phyloP scores from a whole-genome alignment of 2,113 vertebrate species.

The Triplophysa siluroides region DNA sequence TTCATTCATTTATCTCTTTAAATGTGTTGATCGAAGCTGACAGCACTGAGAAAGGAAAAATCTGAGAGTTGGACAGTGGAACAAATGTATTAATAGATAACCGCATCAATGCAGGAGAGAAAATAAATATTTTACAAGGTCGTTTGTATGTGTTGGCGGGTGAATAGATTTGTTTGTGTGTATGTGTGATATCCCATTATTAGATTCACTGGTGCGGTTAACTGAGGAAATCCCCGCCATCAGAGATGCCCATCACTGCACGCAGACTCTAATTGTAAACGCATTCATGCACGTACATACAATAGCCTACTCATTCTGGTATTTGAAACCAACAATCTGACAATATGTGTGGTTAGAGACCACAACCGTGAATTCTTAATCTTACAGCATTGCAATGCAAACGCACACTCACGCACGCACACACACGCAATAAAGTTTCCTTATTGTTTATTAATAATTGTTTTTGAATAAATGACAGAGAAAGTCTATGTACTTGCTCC shows the following conservation, averaged over 20 bases:
- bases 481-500: no score
- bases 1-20: conserved; percentile 5
- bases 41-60: neutral
- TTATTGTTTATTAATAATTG: no score
- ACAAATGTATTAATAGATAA: conserved; percentile 1
- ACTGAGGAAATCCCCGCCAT: conserved; percentile 41
- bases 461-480: no score
- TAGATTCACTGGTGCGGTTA: conserved; percentile 43
- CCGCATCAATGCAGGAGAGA: neutral
- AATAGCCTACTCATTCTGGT: no score
- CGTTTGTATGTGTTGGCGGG: conserved; percentile 31
- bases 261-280: conserved; percentile 5
- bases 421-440: no score
- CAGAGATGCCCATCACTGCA: neutral
- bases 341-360: neutral
- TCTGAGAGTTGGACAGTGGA: neutral
- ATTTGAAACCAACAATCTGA: no score
- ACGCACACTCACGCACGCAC: no score
- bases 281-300: conserved; percentile 3
- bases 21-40: neutral
- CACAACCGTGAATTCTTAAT: neutral
- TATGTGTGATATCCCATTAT: conserved; percentile 48
- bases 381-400: neutral
- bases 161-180: conserved; percentile 36
- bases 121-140: conserved; percentile 17